Percentiles rank a stretch among this genome's conserved stretches.
phyloP scores from a whole-genome alignment of 2,113 vertebrate genomes.

The Australoheros scitulus region DNA sequence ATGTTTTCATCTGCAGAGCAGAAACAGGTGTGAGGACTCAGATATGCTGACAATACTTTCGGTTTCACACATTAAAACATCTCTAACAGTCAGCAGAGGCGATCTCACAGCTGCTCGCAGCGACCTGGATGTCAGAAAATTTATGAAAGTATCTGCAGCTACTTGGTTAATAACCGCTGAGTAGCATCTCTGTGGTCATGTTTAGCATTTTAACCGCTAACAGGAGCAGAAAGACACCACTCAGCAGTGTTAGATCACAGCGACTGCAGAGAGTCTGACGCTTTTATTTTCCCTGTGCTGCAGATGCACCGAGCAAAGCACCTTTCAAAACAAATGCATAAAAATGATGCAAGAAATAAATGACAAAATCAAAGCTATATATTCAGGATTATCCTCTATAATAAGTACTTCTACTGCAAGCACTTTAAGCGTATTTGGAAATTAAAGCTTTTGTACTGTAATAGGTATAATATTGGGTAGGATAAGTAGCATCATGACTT shows the following conservation, averaged over 20 bases:
- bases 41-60: not conserved
- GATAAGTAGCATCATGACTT: no score
- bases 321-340: no score
- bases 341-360: not conserved
- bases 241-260: no score
- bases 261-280: no score
- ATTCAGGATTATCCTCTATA: not conserved
- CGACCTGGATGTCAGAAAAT: not conserved
- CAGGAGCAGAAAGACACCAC: no score
- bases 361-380: not conserved
- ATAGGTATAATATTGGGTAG: fast-evolving
- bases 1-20: fast-evolving
- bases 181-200: fast-evolving
- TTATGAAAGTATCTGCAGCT: not conserved
- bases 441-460: not conserved
- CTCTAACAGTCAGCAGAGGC: not conserved
- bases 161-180: fast-evolving
- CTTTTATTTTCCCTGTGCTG: no score
- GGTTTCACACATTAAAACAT: not conserved
- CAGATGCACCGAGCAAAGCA: no score
- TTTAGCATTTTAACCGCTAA: not conserved
- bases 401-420: not conserved
- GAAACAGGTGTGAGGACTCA: not conserved
- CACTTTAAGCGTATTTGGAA: not conserved
- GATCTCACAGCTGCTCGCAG: not conserved